Evolutionary conservation across 2,113 vertebrate genomes (phyloP).

Genomic region (Erinaceus europaeus): DNA sequence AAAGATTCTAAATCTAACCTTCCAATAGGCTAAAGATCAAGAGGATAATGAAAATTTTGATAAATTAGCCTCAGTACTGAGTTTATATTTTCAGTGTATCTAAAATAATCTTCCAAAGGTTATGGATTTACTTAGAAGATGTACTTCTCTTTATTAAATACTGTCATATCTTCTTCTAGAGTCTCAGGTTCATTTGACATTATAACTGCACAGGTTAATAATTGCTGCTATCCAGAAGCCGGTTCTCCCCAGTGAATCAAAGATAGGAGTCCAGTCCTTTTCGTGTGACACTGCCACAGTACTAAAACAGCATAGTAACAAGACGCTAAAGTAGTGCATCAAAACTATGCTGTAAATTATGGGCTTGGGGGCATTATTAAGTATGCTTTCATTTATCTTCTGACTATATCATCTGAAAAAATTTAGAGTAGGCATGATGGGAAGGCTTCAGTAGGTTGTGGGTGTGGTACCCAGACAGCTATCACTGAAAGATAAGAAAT

Average conservation of each 20-base stretch:
- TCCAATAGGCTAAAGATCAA: conserved; percentile 49
- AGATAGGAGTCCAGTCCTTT: fast-evolving
- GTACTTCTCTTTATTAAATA: neutral
- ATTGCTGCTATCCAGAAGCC: fast-evolving
- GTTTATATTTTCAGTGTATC: neutral
- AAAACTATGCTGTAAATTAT: neutral
- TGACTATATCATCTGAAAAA: neutral
- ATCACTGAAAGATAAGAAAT: too few species aligned
- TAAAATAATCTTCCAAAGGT: neutral
- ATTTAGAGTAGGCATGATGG: too few species aligned
- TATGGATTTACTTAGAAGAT: neutral
- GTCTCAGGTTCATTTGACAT: neutral
- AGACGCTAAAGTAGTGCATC: neutral
- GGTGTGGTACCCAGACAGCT: too few species aligned
- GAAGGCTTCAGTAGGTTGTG: too few species aligned
- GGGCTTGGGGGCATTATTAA: neutral
- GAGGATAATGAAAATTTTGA: conserved; percentile 52
- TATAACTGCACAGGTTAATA: fast-evolving
- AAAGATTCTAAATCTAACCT: neutral
- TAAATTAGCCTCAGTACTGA: conserved; percentile 50
- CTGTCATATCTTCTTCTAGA: neutral
- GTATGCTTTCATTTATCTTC: neutral
- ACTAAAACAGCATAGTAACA: neutral
- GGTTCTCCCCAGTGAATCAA: fast-evolving
- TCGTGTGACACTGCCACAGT: neutral